These are phyloP conservation scores for Macaca fascicularis DNA, from an alignment of 2,113 vertebrate genomes.

Conservation along the genomic window DNA sequence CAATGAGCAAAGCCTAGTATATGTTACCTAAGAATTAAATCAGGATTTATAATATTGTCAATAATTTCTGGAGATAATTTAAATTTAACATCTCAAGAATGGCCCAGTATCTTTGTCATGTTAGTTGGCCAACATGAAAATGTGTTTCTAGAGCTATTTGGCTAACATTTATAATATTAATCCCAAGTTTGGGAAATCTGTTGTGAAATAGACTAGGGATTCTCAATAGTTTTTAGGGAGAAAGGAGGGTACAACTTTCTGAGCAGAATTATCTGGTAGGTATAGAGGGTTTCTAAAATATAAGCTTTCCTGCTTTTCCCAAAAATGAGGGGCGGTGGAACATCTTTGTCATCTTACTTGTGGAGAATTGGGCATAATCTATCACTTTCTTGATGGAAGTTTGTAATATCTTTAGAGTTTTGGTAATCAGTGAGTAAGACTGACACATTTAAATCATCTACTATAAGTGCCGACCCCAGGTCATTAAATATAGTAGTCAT, in stretches of 20 bases:
- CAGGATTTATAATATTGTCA: neutral
- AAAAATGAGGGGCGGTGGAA: neutral
- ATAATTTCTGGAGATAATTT: conserved; percentile 10
- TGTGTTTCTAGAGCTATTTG: neutral
- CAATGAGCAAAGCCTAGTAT: neutral
- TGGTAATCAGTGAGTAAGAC: neutral
- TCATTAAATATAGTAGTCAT: neutral
- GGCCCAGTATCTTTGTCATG: neutral
- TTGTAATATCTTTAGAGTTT: neutral
- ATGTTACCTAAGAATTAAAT: neutral
- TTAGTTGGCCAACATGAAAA: neutral
- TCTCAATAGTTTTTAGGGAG: neutral
- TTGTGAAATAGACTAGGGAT: neutral
- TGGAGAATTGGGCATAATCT: neutral
- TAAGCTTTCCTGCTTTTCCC: neutral
- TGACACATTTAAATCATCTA: neutral
- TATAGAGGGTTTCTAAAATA: neutral
- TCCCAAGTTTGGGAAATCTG: neutral
- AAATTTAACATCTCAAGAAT: conserved; percentile 12
- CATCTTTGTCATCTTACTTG: neutral
- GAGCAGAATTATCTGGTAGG: neutral
- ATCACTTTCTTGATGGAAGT: neutral
- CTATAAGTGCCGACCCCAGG: neutral
- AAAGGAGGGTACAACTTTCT: neutral
- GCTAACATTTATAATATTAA: neutral